phyloP scores from a whole-genome alignment of 2,797 vertebrate species.

The Pseudocheirus occidentalis region DNA sequence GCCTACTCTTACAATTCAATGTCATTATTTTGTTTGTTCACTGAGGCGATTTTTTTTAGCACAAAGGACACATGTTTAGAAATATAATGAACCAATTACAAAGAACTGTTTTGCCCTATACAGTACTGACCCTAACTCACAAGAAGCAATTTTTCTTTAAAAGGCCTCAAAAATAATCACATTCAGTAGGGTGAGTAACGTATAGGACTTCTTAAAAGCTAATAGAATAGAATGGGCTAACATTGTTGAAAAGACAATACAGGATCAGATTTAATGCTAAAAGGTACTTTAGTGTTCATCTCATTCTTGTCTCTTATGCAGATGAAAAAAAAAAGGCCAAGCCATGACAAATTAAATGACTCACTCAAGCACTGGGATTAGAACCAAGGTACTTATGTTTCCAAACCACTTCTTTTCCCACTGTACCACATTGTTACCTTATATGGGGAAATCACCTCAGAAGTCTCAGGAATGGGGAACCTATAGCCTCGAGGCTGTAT shows the following conservation, averaged over 20 bases:
- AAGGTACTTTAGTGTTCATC: not conserved
- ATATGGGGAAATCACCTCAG: not conserved
- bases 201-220: slow-evolving; percentile 13
- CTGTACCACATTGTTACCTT: not conserved
- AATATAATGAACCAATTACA: slow-evolving; percentile 2
- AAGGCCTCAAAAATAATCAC: slow-evolving; percentile 3
- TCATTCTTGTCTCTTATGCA: not conserved
- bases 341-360: not conserved
- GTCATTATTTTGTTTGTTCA: slow-evolving; percentile 65
- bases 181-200: slow-evolving; percentile 47
- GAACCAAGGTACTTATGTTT: not conserved
- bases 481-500: too few relatives aligned
- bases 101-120: slow-evolving; percentile 44
- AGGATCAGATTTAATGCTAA: not conserved
- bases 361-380: not conserved
- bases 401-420: not conserved
- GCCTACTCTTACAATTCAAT: slow-evolving; percentile 46
- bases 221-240: not conserved
- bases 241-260: not conserved
- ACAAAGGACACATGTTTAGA: slow-evolving; percentile 33
- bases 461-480: not conserved
- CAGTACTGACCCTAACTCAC: slow-evolving; percentile 43
- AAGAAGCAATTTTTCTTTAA: slow-evolving; percentile 58
- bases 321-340: not conserved
- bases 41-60: slow-evolving; percentile 41